Evolutionary conservation across 2,113 vertebrate species (phyloP).

Genomic region (Antidorcas marsupialis): DNA sequence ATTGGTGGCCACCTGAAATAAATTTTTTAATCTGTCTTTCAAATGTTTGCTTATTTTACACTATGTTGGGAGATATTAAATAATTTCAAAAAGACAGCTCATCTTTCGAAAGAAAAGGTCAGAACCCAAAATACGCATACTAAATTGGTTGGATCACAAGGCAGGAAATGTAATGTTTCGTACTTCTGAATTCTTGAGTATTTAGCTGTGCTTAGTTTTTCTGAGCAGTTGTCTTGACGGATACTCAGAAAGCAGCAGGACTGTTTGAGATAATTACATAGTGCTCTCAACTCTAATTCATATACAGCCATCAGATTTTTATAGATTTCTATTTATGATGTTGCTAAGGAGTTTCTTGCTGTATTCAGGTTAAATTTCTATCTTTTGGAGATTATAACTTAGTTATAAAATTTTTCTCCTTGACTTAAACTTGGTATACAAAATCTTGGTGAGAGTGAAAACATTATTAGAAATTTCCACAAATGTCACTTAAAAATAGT

Average conservation of each 20-base stretch:
- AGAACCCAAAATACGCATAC: slow-evolving; percentile 46
- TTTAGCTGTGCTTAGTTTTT: slow-evolving; percentile 44
- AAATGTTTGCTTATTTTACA: slow-evolving; percentile 48
- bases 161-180: slow-evolving; percentile 32
- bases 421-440: slow-evolving; percentile 30
- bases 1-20: slow-evolving; percentile 33
- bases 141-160: slow-evolving; percentile 54
- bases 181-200: not conserved
- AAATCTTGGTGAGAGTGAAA: slow-evolving; percentile 26
- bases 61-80: slow-evolving; percentile 50
- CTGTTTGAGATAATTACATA: slow-evolving; percentile 70
- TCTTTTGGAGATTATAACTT: slow-evolving; percentile 49
- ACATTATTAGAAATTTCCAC: not conserved
- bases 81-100: slow-evolving; percentile 49
- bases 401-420: slow-evolving; percentile 38
- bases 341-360: slow-evolving; percentile 41
- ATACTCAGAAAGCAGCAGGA: slow-evolving; percentile 54
- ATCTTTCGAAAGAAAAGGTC: slow-evolving; percentile 59
- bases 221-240: slow-evolving; percentile 59
- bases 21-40: slow-evolving; percentile 32
- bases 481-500: not conserved
- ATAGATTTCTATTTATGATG: slow-evolving; percentile 52
- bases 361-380: slow-evolving; percentile 57
- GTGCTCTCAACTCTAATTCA: slow-evolving; percentile 37
- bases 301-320: slow-evolving; percentile 46